Evolutionary conservation across 2,113 vertebrate species (phyloP).

Genomic region (Origma solitaria): DNA sequence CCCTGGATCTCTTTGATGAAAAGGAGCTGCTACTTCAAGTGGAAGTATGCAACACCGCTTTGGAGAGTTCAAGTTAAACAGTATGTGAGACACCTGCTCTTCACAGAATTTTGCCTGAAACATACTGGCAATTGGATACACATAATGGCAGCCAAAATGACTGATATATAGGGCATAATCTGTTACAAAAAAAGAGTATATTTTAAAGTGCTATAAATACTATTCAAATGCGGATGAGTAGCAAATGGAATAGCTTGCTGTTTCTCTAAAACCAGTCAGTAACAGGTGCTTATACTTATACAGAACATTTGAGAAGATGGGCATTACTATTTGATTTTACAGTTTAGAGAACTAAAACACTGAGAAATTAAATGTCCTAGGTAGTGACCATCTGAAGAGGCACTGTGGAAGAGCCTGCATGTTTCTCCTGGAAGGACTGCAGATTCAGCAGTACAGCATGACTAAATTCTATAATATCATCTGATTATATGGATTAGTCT

Average conservation of each 20-base stretch:
- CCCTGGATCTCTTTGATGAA: not conserved
- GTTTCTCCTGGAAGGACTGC: not conserved
- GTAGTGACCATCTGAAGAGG: not conserved
- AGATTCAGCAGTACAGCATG: rapidly evolving
- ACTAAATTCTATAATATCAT: not conserved
- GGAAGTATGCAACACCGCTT: not conserved
- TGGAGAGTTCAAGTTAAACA: not conserved
- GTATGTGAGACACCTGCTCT: not conserved
- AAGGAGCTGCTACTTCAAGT: not conserved
- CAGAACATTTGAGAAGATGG: not conserved
- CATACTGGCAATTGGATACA: not conserved
- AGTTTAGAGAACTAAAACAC: not conserved
- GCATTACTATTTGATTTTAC: not conserved
- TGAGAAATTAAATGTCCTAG: not conserved
- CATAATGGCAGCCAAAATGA: not conserved
- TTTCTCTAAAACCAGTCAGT: not conserved
- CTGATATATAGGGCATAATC: not conserved
- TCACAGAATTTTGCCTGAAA: not conserved
- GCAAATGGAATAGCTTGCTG: not conserved
- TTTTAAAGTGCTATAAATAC: not conserved
- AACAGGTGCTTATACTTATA: not conserved
- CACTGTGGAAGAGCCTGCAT: not conserved
- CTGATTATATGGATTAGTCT: not conserved
- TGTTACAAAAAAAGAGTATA: not conserved
- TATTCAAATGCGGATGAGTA: not conserved